phyloP scores from a whole-genome alignment of 2,797 vertebrate genomes.

The Hoplostethus atlanticus region DNA sequence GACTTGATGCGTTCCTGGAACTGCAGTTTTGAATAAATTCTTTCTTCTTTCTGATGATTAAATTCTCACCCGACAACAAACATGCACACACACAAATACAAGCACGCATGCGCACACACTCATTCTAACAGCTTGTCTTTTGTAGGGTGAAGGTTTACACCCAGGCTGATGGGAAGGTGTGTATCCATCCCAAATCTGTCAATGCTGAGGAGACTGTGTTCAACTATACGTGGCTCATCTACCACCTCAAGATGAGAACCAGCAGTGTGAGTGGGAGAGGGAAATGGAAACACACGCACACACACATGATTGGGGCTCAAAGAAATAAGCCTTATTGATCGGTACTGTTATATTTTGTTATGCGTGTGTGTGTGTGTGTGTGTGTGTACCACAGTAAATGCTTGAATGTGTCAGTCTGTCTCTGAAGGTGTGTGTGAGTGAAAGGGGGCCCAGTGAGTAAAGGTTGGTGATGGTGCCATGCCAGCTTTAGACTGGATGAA shows the following conservation, averaged over 20 bases:
- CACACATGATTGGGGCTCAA: neutral
- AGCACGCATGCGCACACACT: neutral
- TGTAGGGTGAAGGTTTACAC: conserved; percentile 94
- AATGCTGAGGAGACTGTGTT: conserved; percentile 94
- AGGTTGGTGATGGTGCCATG: conserved; percentile 61
- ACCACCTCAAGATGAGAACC: conserved; percentile 98
- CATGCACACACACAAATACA: neutral
- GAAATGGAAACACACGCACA: no score
- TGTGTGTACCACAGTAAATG: neutral
- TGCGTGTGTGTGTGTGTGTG: neutral
- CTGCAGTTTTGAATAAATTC: neutral
- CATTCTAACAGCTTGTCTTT: neutral
- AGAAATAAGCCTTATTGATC: neutral
- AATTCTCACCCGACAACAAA: no score
- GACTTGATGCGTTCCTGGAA: neutral
- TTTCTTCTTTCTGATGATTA: no score
- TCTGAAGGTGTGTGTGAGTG: conserved; percentile 27
- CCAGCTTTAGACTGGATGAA: conserved; percentile 72
- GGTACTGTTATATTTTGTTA: neutral
- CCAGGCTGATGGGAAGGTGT: conserved; percentile 94
- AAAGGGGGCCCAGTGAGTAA: conserved; percentile 45
- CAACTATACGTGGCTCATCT: conserved; percentile 96
- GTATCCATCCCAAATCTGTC: conserved; percentile 97
- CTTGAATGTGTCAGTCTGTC: neutral
- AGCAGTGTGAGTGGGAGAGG: conserved; percentile 88